These are phyloP conservation scores for Coregonus clupeaformis DNA, from an alignment of 2,113 vertebrate genomes.

Conservation along the genomic window DNA sequence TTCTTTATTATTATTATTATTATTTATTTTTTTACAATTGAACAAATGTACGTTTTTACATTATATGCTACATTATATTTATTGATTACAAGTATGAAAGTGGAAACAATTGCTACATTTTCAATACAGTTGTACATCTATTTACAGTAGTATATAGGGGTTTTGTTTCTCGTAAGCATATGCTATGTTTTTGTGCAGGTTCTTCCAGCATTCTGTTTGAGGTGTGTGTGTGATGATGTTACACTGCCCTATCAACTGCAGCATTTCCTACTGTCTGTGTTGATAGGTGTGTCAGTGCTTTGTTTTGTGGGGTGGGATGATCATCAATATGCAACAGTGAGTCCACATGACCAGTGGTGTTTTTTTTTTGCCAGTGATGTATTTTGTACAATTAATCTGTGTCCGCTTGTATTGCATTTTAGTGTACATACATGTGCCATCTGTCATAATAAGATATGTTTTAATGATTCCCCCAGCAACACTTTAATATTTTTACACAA, in stretches of 20 bases:
- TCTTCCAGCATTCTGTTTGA: slow-evolving; percentile 76
- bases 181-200: slow-evolving; percentile 71
- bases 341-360: slow-evolving; percentile 40
- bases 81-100: slow-evolving; percentile 81
- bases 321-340: slow-evolving; percentile 61
- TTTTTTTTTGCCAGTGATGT: not conserved
- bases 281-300: not conserved
- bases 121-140: slow-evolving; percentile 80
- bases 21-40: not conserved
- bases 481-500: slow-evolving; percentile 53
- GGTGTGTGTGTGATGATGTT: slow-evolving; percentile 22
- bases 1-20: slow-evolving; percentile 31
- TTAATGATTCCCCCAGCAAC: slow-evolving; percentile 39
- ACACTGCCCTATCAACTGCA: slow-evolving; percentile 66
- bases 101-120: slow-evolving; percentile 82
- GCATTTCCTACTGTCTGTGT: slow-evolving; percentile 42
- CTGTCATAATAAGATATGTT: slow-evolving; percentile 27
- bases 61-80: slow-evolving; percentile 83
- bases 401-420: not conserved
- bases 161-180: slow-evolving; percentile 54
- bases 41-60: slow-evolving; percentile 76
- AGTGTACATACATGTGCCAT: slow-evolving; percentile 36
- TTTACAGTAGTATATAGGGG: slow-evolving; percentile 70
- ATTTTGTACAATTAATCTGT: slow-evolving; percentile 38
- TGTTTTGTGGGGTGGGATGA: slow-evolving; percentile 51